phyloP scores from a whole-genome alignment of 2,797 vertebrate species.

The Pangasius mekongensis region DNA sequence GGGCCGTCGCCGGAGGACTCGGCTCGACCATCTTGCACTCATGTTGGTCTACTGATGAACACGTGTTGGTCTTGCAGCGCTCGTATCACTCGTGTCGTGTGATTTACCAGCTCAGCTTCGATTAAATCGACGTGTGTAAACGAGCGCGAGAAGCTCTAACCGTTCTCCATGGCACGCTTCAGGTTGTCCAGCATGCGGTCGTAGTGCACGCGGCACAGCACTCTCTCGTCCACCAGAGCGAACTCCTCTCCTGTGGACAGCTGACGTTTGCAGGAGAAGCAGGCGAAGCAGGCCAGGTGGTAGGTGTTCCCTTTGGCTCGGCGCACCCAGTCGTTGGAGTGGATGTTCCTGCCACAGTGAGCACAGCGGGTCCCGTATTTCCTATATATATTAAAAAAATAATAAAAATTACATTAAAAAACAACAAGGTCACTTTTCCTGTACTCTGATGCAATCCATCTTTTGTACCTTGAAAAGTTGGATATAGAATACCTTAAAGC shows the following conservation, averaged over 20 bases:
- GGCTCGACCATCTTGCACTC: background rate
- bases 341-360: slow-evolving; percentile 94
- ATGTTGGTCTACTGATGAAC: background rate
- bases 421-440: background rate
- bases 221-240: slow-evolving; percentile 89
- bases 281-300: slow-evolving; percentile 94
- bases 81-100: background rate
- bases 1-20: too few relatives aligned
- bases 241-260: slow-evolving; percentile 96
- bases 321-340: slow-evolving; percentile 94
- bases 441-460: background rate
- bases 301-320: slow-evolving; percentile 91
- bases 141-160: slow-evolving; percentile 68
- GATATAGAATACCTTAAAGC: background rate
- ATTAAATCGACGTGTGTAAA: background rate
- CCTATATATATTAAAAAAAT: slow-evolving; percentile 69
- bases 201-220: slow-evolving; percentile 91
- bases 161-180: slow-evolving; percentile 88
- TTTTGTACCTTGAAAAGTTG: background rate
- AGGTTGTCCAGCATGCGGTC: slow-evolving; percentile 91
- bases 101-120: background rate
- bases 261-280: slow-evolving; percentile 92
- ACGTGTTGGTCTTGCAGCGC: background rate
- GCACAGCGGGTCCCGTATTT: slow-evolving; percentile 92
- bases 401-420: background rate